These are phyloP conservation scores for Rhagoletis zephyria DNA, from an alignment of 1,140 invertebrate genomes.

Conservation along the genomic window DNA sequence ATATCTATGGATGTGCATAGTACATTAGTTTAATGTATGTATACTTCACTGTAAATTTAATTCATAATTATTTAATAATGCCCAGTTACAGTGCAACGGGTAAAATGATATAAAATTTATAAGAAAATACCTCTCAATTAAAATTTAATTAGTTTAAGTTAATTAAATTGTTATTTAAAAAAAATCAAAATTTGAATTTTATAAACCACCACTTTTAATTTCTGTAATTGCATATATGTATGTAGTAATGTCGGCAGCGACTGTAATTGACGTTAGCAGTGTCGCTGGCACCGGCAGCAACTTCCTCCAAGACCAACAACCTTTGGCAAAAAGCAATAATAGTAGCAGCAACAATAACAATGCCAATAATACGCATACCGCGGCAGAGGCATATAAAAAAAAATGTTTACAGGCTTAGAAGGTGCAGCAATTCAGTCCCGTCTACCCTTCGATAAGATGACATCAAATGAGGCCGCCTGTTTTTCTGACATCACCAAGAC, in stretches of 20 bases:
- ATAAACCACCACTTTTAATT: too few species aligned
- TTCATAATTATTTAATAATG: too few species aligned
- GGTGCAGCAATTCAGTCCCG: slow-evolving; percentile 94
- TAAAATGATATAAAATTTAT: too few species aligned
- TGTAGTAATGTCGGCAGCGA: neutral
- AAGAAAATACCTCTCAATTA: too few species aligned
- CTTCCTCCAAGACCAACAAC: neutral
- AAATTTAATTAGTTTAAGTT: too few species aligned
- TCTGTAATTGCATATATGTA: too few species aligned
- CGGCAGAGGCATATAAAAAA: slow-evolving; percentile 57
- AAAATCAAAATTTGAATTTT: too few species aligned
- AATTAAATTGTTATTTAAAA: too few species aligned
- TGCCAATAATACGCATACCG: slow-evolving; percentile 15
- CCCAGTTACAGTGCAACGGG: too few species aligned
- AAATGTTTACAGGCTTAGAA: slow-evolving; percentile 78
- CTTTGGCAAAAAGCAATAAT: neutral
- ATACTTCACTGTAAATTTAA: too few species aligned
- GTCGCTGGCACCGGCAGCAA: slow-evolving; percentile 12
- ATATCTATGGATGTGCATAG: too few species aligned
- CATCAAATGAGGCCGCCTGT: slow-evolving; percentile 91
- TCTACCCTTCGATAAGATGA: slow-evolving; percentile 95
- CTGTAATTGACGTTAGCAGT: neutral
- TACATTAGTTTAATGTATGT: too few species aligned
- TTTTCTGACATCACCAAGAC: slow-evolving; percentile 85
- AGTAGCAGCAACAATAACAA: neutral